Conservation (phyloP, 2,888 invertebrate species). For the Pristionchus maxplancki region DNA sequence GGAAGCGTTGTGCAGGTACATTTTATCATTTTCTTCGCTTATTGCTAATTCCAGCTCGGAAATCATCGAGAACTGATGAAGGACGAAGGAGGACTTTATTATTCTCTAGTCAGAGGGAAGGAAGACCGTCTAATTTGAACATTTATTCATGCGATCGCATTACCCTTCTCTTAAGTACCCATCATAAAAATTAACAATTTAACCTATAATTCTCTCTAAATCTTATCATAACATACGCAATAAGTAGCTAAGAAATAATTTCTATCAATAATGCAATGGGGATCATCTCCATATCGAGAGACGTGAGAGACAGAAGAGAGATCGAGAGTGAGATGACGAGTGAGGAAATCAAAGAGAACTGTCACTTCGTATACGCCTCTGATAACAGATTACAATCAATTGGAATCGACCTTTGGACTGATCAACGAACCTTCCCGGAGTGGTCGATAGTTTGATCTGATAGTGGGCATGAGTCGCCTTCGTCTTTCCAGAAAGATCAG, state of each 20-base stretch:
- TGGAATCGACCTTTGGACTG: neutral
- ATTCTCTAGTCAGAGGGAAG: neutral
- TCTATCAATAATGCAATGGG: conserved; percentile 85
- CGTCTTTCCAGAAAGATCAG: conserved; percentile 12
- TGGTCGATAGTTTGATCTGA: neutral
- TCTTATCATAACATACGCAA: conserved; percentile 75
- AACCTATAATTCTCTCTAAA: too few species aligned
- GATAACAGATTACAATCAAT: neutral
- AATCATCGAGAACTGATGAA: neutral
- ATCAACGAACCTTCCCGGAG: too few species aligned
- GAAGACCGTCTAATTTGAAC: neutral
- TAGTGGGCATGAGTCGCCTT: neutral
- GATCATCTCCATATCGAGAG: conserved; percentile 86
- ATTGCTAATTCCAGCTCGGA: conserved; percentile 73
- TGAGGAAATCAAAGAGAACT: too few species aligned
- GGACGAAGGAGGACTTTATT: neutral
- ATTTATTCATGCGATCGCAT: too few species aligned
- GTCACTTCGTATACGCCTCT: conserved; percentile 39
- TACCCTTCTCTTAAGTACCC: too few species aligned
- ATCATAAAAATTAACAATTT: too few species aligned
- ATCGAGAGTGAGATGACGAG: too few species aligned
- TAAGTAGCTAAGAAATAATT: conserved; percentile 77
- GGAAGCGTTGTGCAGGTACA: conserved; percentile 56
- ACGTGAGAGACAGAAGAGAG: too few species aligned
- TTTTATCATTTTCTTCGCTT: conserved; percentile 79